Conservation (phyloP, 2,888 invertebrate genomes). For the Agrilus biguttatus region DNA sequence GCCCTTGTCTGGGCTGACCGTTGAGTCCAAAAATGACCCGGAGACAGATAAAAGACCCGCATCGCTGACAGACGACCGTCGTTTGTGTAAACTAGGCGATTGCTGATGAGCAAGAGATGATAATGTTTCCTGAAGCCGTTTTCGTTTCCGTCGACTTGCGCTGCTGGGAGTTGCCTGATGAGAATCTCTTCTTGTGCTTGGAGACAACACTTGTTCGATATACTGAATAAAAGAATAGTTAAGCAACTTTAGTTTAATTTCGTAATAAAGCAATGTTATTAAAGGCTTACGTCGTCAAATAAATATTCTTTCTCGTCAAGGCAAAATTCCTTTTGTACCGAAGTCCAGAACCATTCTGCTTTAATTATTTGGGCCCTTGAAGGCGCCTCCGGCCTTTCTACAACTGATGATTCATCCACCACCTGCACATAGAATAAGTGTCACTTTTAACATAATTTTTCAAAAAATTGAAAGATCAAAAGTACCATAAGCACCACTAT, state of each 20-base stretch:
- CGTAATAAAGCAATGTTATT: background rate
- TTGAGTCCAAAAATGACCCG: slow-evolving; percentile 80
- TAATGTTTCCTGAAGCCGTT: slow-evolving; percentile 52
- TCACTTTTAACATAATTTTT: no score
- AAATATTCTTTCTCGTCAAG: slow-evolving; percentile 83
- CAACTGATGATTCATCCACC: slow-evolving; percentile 66
- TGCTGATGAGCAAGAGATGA: slow-evolving; percentile 41
- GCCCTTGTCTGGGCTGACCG: slow-evolving; percentile 59
- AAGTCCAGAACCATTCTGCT: slow-evolving; percentile 97
- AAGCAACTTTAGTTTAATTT: background rate
- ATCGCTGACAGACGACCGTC: slow-evolving; percentile 77
- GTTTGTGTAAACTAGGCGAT: slow-evolving; percentile 51
- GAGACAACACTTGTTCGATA: slow-evolving; percentile 35
- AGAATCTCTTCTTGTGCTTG: slow-evolving; percentile 40
- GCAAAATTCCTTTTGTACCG: slow-evolving; percentile 88
- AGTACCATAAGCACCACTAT: no score
- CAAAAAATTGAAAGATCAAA: no score
- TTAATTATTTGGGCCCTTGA: slow-evolving; percentile 63
- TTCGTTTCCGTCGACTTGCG: slow-evolving; percentile 61
- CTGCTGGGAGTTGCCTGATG: slow-evolving; percentile 36
- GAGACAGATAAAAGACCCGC: slow-evolving; percentile 72
- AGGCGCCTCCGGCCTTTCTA: slow-evolving; percentile 47
- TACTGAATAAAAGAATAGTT: slow-evolving; percentile 23
- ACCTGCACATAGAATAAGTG: slow-evolving; percentile 42
- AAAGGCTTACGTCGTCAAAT: slow-evolving; percentile 65